Evolutionary conservation across 2,797 vertebrate genomes (phyloP).

Genomic region (Gymnoscopelus braueri): DNA sequence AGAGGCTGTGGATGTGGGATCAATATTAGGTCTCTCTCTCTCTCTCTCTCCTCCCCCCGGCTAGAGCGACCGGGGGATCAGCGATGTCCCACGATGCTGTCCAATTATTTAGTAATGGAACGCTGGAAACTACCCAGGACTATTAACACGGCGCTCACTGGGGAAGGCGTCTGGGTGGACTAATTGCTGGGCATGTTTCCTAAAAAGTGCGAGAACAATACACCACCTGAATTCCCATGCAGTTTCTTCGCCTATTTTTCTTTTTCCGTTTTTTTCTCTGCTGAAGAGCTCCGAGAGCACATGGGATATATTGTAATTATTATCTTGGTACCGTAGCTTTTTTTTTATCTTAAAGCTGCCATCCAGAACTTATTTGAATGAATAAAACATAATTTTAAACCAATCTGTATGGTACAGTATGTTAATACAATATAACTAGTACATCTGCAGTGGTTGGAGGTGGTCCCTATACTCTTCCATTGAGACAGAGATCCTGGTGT

Average conservation of each 20-base stretch:
- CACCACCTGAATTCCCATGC: slow-evolving; percentile 45
- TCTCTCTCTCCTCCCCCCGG: slow-evolving; percentile 62
- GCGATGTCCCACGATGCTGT: slow-evolving; percentile 69
- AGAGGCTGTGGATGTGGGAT: slow-evolving; percentile 74
- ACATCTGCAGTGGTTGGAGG: too few relatives aligned
- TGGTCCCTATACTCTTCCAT: too few relatives aligned
- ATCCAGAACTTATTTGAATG: too few relatives aligned
- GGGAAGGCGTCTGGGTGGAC: slow-evolving; percentile 60
- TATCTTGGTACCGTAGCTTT: too few relatives aligned
- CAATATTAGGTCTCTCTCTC: slow-evolving; percentile 71
- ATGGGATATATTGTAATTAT: background rate
- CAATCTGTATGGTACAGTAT: too few relatives aligned
- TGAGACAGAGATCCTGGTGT: too few relatives aligned
- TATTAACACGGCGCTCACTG: slow-evolving; percentile 69
- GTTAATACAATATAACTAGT: too few relatives aligned
- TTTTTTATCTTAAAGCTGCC: too few relatives aligned
- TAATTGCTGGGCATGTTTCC: slow-evolving; percentile 73
- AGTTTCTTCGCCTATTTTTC: slow-evolving; percentile 19
- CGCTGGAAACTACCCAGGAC: slow-evolving; percentile 74
- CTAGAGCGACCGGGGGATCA: slow-evolving; percentile 65
- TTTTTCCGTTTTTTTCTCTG: slow-evolving; percentile 34
- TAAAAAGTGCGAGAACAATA: slow-evolving; percentile 69
- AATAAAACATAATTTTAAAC: too few relatives aligned
- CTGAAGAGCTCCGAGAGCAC: slow-evolving; percentile 25
- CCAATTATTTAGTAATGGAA: slow-evolving; percentile 81